Percentiles rank a stretch among this genome's conserved stretches.
These are phyloP conservation scores for Lasioglossum baleicum DNA, from an alignment of 1,140 invertebrate genomes.

Conservation along the genomic window DNA sequence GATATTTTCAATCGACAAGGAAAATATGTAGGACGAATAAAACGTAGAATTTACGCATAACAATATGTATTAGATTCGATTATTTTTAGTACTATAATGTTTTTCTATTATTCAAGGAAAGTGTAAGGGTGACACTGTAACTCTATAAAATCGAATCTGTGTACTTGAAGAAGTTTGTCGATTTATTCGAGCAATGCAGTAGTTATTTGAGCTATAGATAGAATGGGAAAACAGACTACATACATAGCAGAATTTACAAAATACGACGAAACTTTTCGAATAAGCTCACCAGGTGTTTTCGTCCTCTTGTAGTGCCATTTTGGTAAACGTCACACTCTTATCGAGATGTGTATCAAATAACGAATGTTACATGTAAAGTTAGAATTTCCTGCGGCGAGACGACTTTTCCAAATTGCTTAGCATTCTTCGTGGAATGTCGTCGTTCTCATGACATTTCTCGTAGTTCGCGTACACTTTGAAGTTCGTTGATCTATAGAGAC, in stretches of 20 bases:
- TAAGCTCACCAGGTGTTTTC: constrained; percentile 82
- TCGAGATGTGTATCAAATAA: constrained; percentile 7
- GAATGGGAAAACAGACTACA: not conserved
- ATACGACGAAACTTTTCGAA: not conserved
- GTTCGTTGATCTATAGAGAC: constrained; percentile 35
- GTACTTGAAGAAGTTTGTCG: not conserved
- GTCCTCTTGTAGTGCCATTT: constrained; percentile 82
- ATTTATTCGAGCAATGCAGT: not conserved
- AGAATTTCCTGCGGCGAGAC: constrained; percentile 21
- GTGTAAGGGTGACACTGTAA: not conserved
- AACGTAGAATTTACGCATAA: not conserved
- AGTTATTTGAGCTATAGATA: not conserved
- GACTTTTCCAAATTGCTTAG: constrained; percentile 10
- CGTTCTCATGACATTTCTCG: constrained; percentile 22
- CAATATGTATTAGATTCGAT: not conserved
- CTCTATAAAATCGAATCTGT: not conserved
- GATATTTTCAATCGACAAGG: not conserved
- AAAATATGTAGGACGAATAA: not conserved
- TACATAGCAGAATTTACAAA: not conserved
- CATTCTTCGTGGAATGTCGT: constrained; percentile 39
- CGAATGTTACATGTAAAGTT: constrained; percentile 22
- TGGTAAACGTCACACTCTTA: constrained; percentile 53
- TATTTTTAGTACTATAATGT: constrained; percentile 19
- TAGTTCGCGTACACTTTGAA: not conserved
- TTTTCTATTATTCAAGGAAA: constrained; percentile 8